Percentiles rank a stretch among this genome's conserved stretches.
These are phyloP conservation scores for Hydriomena furcata DNA, from an alignment of 2,888 invertebrate genomes.

Conservation along the genomic window DNA sequence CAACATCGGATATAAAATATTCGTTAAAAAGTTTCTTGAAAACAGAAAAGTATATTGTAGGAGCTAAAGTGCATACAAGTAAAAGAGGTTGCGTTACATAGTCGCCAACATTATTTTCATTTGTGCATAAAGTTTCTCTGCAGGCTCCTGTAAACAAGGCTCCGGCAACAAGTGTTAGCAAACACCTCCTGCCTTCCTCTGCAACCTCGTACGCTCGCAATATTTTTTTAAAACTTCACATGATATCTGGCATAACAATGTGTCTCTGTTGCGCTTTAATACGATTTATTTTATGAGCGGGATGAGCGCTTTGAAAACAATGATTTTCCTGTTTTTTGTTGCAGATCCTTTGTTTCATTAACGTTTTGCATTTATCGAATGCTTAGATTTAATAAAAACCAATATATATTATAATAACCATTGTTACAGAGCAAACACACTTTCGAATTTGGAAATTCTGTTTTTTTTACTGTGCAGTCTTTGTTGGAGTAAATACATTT, in stretches of 20 bases:
- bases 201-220: constrained; percentile 22
- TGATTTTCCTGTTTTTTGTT: constrained; percentile 2
- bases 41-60: constrained; percentile 14
- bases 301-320: constrained; percentile 5
- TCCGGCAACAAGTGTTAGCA: constrained; percentile 36
- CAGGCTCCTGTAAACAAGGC: constrained; percentile 51
- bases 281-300: constrained; percentile 8
- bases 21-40: constrained; percentile 13
- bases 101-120: constrained; percentile 48
- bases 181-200: constrained; percentile 29
- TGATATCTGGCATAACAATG: constrained; percentile 7
- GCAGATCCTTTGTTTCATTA: not conserved
- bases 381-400: constrained; percentile 1
- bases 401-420: too few relatives aligned
- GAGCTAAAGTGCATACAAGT: constrained; percentile 21
- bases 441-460: too few relatives aligned
- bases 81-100: constrained; percentile 29
- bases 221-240: constrained; percentile 24
- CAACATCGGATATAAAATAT: not conserved
- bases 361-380: constrained; percentile 2
- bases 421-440: too few relatives aligned
- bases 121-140: constrained; percentile 52
- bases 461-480: not conserved
- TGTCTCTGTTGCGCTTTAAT: constrained; percentile 16
- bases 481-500: not conserved